These are phyloP conservation scores for Hybognathus amarus DNA, from an alignment of 2,797 vertebrate species.

Conservation along the genomic window DNA sequence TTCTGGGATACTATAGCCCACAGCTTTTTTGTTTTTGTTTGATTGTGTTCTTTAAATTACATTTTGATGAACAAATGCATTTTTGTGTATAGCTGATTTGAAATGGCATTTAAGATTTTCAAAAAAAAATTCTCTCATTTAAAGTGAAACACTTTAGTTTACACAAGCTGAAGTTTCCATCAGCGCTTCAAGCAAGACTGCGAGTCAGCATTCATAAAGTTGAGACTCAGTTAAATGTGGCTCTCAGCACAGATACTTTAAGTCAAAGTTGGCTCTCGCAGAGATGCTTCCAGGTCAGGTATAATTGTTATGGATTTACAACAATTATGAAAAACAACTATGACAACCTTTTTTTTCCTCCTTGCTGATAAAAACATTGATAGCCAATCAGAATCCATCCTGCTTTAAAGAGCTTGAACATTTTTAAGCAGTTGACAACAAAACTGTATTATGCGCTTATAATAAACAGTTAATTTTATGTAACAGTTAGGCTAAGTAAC, in stretches of 20 bases:
- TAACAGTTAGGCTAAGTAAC: no score
- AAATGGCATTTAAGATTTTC: background rate
- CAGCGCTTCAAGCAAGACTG: background rate
- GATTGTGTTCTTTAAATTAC: background rate
- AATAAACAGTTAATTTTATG: no score
- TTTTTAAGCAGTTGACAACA: background rate
- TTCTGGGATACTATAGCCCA: background rate
- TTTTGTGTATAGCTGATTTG: background rate
- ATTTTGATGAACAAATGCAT: background rate
- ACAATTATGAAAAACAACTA: no score
- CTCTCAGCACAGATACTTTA: conserved; percentile 18
- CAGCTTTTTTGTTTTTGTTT: background rate
- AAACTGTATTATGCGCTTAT: no score
- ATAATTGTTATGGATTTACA: conserved; percentile 8
- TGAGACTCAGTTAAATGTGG: background rate
- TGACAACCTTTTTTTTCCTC: no score
- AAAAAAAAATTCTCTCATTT: background rate
- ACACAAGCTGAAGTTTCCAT: conserved; percentile 37
- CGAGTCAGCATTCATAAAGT: conserved; percentile 36
- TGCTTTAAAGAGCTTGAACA: background rate
- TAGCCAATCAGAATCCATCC: background rate
- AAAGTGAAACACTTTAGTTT: background rate
- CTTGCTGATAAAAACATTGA: background rate
- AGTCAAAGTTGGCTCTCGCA: background rate
- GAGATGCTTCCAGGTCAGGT: conserved; percentile 7